Evolutionary conservation across 2,113 vertebrate species (phyloP).

Genomic region (Miniopterus natalensis): DNA sequence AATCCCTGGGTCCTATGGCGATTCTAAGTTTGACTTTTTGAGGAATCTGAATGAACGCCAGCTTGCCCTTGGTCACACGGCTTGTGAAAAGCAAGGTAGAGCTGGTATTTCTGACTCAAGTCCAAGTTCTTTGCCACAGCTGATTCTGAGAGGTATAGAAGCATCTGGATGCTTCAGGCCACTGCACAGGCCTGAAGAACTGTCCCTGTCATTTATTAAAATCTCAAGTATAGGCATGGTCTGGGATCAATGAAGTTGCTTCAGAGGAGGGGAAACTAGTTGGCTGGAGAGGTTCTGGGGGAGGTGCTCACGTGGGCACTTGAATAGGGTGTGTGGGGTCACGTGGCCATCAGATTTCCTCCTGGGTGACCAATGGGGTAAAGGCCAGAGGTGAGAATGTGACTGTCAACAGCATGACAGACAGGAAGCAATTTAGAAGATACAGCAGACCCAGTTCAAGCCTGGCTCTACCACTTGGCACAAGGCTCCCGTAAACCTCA

Average conservation of each 20-base stretch:
- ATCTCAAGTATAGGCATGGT: no score
- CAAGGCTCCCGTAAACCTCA: background rate
- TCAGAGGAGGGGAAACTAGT: background rate
- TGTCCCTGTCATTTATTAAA: background rate
- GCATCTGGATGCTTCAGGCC: no score
- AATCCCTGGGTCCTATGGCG: fast-evolving
- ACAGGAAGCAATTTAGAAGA: background rate
- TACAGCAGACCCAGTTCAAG: background rate
- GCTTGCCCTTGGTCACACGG: background rate
- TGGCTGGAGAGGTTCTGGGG: background rate
- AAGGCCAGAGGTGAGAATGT: background rate
- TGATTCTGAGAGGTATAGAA: fast-evolving
- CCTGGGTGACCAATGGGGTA: background rate
- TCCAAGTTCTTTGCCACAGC: background rate
- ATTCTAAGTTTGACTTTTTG: background rate
- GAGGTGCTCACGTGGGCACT: fast-evolving
- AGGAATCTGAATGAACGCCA: background rate
- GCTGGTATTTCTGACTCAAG: background rate
- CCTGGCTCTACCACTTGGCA: background rate
- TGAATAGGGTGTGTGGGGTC: background rate
- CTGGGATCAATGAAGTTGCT: background rate
- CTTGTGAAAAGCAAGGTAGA: background rate
- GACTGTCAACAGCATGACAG: background rate
- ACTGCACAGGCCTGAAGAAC: background rate
- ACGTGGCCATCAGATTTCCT: fast-evolving